phyloP scores from a whole-genome alignment of 2,113 vertebrate genomes.

The sheep (Ovis aries) region DNA sequence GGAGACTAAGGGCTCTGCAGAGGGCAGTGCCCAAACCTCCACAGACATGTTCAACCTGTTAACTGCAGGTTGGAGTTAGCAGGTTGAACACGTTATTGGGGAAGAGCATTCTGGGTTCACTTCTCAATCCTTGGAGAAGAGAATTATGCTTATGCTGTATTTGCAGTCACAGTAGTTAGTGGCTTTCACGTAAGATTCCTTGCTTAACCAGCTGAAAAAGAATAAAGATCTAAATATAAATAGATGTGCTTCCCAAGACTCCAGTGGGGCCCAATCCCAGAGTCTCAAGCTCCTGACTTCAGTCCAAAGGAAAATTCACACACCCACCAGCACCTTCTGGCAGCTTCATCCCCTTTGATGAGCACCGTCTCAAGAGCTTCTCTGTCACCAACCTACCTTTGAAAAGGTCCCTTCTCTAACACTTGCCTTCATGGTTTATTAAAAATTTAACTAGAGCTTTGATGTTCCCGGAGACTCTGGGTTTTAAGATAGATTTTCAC shows the following conservation, averaged over 20 bases:
- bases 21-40: not conserved
- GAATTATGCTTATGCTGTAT: not conserved
- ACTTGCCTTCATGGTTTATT: slow-evolving; percentile 9
- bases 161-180: not conserved
- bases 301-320: not conserved
- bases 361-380: not conserved
- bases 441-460: slow-evolving; percentile 31
- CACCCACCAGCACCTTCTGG: rapidly evolving
- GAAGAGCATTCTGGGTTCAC: not conserved
- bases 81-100: not conserved
- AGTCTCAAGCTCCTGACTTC: not conserved
- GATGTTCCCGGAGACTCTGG: not conserved
- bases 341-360: not conserved
- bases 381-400: not conserved
- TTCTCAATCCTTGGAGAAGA: not conserved
- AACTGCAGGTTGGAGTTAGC: not conserved
- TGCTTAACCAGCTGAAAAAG: not conserved
- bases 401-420: not conserved
- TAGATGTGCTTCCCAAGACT: not conserved
- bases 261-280: rapidly evolving
- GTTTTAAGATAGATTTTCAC: not conserved
- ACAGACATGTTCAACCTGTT: not conserved
- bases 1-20: not conserved
- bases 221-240: not conserved
- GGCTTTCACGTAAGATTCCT: not conserved